These are phyloP conservation scores for Petaurus breviceps DNA, from an alignment of 2,113 vertebrate species.

Conservation along the genomic window DNA sequence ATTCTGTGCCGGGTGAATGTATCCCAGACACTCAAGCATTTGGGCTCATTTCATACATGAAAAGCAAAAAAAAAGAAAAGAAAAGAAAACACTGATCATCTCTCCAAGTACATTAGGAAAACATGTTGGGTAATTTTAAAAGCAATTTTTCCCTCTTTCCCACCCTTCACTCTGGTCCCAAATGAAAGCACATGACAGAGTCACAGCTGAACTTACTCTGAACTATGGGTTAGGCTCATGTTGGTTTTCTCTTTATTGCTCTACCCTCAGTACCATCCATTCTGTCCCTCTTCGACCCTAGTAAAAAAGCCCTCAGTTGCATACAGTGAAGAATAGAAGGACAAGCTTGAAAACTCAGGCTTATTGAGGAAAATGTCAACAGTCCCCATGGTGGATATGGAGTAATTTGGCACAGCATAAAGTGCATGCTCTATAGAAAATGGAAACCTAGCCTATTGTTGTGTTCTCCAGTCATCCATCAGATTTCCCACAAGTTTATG, in stretches of 20 bases:
- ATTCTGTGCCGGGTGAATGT: conserved; percentile 30
- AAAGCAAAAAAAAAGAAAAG: conserved; percentile 41
- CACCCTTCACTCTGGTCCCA: conserved; percentile 71
- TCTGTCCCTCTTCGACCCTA: neutral
- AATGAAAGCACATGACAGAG: conserved; percentile 67
- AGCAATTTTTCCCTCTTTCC: conserved; percentile 56
- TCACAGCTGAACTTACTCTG: conserved; percentile 65
- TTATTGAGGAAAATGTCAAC: neutral
- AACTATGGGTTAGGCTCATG: conserved; percentile 58
- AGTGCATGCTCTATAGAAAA: neutral
- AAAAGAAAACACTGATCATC: conserved; percentile 55
- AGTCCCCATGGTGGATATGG: conserved; percentile 28
- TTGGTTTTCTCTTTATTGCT: conserved; percentile 23
- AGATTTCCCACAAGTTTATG: neutral
- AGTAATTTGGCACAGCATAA: neutral
- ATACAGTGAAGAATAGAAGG: conserved; percentile 8
- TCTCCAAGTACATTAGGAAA: conserved; percentile 75
- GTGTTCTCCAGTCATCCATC: neutral
- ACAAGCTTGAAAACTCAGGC: neutral
- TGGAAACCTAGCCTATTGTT: neutral
- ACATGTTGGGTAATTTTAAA: conserved; percentile 77
- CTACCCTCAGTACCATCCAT: neutral
- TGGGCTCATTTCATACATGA: conserved; percentile 56
- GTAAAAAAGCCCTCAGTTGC: conserved; percentile 6
- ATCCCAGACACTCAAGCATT: conserved; percentile 47